phyloP scores from a whole-genome alignment of 2,113 vertebrate species.

The Paralichthys olivaceus region DNA sequence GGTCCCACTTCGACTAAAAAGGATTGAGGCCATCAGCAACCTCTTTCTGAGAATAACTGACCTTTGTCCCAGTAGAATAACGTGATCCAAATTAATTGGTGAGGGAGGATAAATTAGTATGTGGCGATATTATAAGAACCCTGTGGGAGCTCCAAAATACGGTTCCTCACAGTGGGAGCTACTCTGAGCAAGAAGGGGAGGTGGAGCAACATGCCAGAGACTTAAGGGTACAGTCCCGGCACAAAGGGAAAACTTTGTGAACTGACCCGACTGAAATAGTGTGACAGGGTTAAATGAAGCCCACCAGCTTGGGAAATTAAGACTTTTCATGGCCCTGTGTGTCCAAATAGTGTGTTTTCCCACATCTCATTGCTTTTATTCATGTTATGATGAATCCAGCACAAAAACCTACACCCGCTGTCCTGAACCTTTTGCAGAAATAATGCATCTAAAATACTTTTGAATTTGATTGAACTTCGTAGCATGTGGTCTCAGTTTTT shows the following conservation, averaged over 20 bases:
- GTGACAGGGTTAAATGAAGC: constrained; percentile 53
- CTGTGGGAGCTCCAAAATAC: constrained; percentile 78
- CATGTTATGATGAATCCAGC: not conserved
- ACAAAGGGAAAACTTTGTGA: constrained; percentile 52
- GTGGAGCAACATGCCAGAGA: constrained; percentile 67
- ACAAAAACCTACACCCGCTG: not conserved
- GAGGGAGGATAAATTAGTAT: constrained; percentile 71
- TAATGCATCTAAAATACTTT: not conserved
- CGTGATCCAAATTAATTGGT: constrained; percentile 78
- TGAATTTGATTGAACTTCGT: not conserved
- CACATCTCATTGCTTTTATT: not conserved
- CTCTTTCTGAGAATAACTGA: constrained; percentile 78
- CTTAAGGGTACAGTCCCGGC: constrained; percentile 61
- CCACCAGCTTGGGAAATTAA: constrained; percentile 37
- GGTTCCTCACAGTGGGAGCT: constrained; percentile 67
- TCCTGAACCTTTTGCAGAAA: not conserved
- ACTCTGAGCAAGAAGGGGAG: constrained; percentile 58
- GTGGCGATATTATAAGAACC: constrained; percentile 68
- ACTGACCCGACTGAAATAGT: constrained; percentile 56
- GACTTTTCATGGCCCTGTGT: not conserved
- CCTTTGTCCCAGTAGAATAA: constrained; percentile 71
- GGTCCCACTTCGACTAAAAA: constrained; percentile 48
- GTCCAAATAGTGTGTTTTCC: not conserved
- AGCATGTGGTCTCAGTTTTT: not conserved
- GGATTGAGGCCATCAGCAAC: constrained; percentile 75